Conservation (phyloP, 2,797 vertebrate genomes). For the Chaetophractus vellerosus region DNA sequence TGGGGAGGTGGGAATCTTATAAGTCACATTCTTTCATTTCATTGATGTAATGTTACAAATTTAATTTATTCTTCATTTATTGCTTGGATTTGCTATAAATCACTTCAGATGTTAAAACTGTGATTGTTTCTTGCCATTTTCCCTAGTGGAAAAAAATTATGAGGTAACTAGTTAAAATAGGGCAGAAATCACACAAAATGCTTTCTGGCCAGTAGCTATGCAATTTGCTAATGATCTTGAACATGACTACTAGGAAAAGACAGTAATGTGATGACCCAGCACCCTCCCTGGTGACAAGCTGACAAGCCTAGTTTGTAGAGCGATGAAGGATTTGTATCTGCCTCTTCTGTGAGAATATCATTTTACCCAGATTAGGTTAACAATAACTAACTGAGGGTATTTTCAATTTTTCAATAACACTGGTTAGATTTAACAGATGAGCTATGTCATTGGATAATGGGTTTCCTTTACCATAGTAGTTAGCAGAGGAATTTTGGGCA, state of each 20-base stretch:
- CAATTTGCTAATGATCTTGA: not conserved
- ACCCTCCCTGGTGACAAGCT: too few species aligned
- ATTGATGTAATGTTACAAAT: conserved; percentile 14
- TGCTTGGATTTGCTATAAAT: not conserved
- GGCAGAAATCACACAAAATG: not conserved
- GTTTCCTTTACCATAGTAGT: conserved; percentile 21
- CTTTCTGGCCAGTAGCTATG: not conserved
- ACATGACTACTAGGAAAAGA: not conserved
- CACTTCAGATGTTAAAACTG: conserved; percentile 25
- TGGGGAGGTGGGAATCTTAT: not conserved
- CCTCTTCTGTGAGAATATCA: not conserved
- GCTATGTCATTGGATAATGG: not conserved
- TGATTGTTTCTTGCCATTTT: not conserved
- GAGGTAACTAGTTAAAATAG: not conserved
- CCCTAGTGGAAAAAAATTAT: not conserved
- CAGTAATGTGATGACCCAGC: not conserved
- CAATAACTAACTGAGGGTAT: conserved; percentile 13
- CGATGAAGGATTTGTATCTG: not conserved
- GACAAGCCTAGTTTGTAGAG: not conserved
- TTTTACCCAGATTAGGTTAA: conserved; percentile 37
- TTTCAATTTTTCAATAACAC: conserved; percentile 26
- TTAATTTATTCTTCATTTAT: conserved; percentile 2
- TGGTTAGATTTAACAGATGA: conserved; percentile 46
- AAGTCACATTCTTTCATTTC: conserved; percentile 14
- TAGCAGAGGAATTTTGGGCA: conserved; percentile 60